phyloP scores from a whole-genome alignment of 2,888 invertebrate species.

The Drosophila greeni region DNA sequence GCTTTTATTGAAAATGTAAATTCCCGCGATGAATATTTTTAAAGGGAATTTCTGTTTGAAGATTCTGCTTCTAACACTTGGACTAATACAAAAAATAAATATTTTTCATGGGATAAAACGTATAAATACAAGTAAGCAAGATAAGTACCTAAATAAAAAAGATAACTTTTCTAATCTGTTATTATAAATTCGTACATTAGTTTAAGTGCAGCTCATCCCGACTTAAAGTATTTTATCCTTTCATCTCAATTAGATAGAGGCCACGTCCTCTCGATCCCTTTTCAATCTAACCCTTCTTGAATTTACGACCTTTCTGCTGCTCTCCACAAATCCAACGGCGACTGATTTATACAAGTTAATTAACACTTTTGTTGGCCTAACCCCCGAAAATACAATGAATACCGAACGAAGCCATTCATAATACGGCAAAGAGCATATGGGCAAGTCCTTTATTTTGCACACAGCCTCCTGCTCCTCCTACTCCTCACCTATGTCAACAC shows the following conservation, averaged over 20 bases:
- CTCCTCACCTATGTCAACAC: slow-evolving; percentile 67
- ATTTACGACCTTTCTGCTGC: slow-evolving; percentile 18
- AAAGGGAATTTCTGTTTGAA: neutral
- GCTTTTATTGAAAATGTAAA: slow-evolving; percentile 6
- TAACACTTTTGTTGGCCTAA: slow-evolving; percentile 59
- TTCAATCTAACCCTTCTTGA: slow-evolving; percentile 21
- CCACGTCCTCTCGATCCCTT: slow-evolving; percentile 16
- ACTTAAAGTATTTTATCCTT: slow-evolving; percentile 6
- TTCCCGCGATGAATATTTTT: neutral
- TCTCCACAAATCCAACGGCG: slow-evolving; percentile 45
- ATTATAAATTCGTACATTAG: neutral
- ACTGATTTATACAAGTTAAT: slow-evolving; percentile 72
- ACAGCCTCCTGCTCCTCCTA: slow-evolving; percentile 11
- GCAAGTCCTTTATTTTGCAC: slow-evolving; percentile 18
- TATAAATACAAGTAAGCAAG: no score
- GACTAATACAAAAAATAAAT: no score
- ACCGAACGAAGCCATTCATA: slow-evolving; percentile 32
- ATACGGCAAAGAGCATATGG: slow-evolving; percentile 38
- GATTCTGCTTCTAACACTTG: no score
- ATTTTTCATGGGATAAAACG: no score
- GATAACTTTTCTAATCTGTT: neutral
- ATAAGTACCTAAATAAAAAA: no score
- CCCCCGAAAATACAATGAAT: slow-evolving; percentile 38
- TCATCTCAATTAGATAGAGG: slow-evolving; percentile 17
- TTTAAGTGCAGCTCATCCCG: neutral